Base-by-base conservation (phyloP, 2,797 vertebrate species). In the Enteromius unitaeniatus region DNA sequence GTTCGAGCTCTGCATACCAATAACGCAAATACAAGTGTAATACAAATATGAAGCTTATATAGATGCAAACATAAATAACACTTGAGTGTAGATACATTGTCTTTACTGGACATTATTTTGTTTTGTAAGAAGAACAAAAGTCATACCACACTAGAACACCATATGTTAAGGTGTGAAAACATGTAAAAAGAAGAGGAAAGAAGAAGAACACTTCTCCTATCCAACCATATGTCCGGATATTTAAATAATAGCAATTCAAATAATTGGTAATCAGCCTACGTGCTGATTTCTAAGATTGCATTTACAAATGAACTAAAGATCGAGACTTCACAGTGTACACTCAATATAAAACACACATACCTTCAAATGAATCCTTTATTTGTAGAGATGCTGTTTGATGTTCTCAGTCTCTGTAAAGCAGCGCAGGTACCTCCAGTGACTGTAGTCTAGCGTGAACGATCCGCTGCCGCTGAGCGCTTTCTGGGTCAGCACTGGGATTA, bases 401-500 rank as follows among this genome's bases (percentile, higher is more conserved):
- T 26, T 45, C 62, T 64, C 47, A n/a, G 79, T 72, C 78, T 87
- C 23, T 81, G 77, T 83, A 84, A 40, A 83, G 80, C 64, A 47
- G 73, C 78, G 91, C 88, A 86, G 83, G 88, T 89, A 88, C 87
- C 90, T 86, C 64, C 89, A 86, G 75, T 84, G 89, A 82, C 85
- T 31, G 21, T 53, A 53, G 26, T 51, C 55, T 67, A 82, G 64
- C 86, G 75, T 82, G 90, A 89, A 85, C 82, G 85, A 85, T 80
- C 84, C 87, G 88, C 91, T 89, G 86, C 91, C 88, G 88, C 92
- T 94, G 93, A 93, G 93, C 90, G 90, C 93, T 95, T 95, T 95
- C 94, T 95, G 94, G 94, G 93, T 94, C 94, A 95, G 90, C 91
- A 91, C 90, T 0, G 91, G 92, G 93, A 95, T 94, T 95, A 95